phyloP scores from a whole-genome alignment of 2,113 vertebrate genomes.

The Sinocyclocheilus rhinocerous region DNA sequence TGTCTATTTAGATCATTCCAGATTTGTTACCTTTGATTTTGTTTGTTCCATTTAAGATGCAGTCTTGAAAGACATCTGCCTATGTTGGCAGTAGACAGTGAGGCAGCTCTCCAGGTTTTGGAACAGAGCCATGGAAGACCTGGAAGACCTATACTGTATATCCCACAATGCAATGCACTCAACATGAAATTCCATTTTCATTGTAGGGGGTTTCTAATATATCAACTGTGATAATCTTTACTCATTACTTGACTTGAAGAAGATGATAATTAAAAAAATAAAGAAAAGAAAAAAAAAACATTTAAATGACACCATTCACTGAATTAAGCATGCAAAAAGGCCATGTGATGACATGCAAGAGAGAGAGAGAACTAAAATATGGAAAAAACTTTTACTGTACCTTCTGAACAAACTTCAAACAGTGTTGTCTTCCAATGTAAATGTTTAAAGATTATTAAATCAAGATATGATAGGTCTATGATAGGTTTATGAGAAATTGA shows the following conservation, averaged over 20 bases:
- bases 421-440: too few relatives aligned
- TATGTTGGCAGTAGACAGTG: background rate
- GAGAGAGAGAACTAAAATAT: too few relatives aligned
- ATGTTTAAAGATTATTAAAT: too few relatives aligned
- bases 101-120: background rate
- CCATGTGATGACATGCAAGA: background rate
- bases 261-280: background rate
- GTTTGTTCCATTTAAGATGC: background rate
- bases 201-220: background rate
- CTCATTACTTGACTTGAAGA: background rate
- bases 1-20: background rate
- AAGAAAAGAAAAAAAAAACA: background rate
- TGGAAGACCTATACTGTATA: background rate
- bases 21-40: background rate
- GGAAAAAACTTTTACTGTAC: too few relatives aligned
- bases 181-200: background rate
- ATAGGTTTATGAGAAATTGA: too few relatives aligned
- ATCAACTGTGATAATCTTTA: background rate
- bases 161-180: background rate
- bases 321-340: background rate
- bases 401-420: too few relatives aligned
- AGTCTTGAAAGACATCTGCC: constrained; percentile 1
- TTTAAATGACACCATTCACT: background rate
- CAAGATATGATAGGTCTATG: too few relatives aligned
- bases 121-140: background rate